Conservation (phyloP, 2,113 vertebrate genomes). For the Phainopepla nitens region DNA sequence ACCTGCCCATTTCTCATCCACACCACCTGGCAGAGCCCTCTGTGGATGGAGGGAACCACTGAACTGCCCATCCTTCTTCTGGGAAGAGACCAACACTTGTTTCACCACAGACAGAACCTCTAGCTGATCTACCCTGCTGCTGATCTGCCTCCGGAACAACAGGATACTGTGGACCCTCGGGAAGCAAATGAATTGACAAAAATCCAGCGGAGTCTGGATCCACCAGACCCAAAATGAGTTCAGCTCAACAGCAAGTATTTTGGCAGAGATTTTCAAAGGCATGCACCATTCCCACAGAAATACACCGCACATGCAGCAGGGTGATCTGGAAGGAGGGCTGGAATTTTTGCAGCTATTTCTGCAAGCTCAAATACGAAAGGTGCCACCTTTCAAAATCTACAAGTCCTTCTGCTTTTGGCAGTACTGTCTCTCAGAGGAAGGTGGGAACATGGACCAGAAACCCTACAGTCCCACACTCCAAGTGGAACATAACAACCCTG, state of each 20-base stretch:
- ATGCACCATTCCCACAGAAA: rapidly evolving
- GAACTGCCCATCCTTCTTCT: neutral
- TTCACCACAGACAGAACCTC: neutral
- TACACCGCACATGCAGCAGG: neutral
- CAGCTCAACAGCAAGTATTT: neutral
- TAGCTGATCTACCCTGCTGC: neutral
- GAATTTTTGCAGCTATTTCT: neutral
- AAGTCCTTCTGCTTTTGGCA: neutral
- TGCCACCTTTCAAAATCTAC: neutral
- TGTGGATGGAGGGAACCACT: neutral
- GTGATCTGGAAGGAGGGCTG: neutral
- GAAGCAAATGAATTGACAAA: neutral
- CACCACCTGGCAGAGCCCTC: neutral
- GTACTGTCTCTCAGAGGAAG: neutral
- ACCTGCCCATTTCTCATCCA: neutral
- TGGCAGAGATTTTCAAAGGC: neutral
- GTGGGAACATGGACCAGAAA: neutral
- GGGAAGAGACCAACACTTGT: neutral
- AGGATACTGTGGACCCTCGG: rapidly evolving
- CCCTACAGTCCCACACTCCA: neutral
- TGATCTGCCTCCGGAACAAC: neutral
- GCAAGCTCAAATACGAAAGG: neutral
- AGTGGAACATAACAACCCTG: neutral
- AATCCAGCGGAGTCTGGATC: neutral
- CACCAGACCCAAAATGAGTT: neutral